Evolutionary conservation across 2,113 vertebrate species (phyloP), one percentile per base, ranked within the genome.

Genomic region (Hyaena hyaena): DNA sequence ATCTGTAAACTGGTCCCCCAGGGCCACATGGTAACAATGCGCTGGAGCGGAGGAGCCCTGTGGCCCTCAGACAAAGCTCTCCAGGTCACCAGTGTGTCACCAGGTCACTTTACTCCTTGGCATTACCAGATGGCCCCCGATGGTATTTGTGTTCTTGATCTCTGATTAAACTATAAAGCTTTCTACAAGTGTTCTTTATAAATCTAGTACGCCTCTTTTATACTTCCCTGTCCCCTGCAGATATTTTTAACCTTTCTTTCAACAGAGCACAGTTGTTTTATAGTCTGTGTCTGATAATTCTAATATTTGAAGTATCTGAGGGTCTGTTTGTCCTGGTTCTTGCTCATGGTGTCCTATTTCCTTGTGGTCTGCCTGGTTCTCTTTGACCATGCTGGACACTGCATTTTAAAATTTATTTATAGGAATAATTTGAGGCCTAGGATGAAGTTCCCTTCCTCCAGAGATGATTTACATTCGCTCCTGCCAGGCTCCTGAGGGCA

Each of bases 131-230:
- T 95, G 80, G 48, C 26, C 79, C 82, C 87, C 66, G 45, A 58
- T 87, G 39, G 48, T 68, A 82, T 96, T 55, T 92, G 50, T 84
- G 53, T 21, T 87, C 91, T 80, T 92, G n/a, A 92, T 92, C 68
- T 80, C 83, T 6, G 31, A 87, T 86, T 68, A 95, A 95, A 95
- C 63, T 33, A 26, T 83, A 92, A 69, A 73, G 55, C 83, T 95
- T 82, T 65, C 74, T 82, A 89, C 73, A 80, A 93, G 96, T 86
- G 61, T 65, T 88, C 82, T 86, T 97, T 83, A 83, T 79, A 87
- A 93, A 92, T 74, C 53, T 68, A 58, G 28, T 31, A 0, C 65
- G 87, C 69, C 53, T 93, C 50, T 95, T 85, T 86, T 66, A 74
- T 50, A 45, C 83, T 74, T 92, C 82, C 90, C 82, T 82, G 68